Conservation (phyloP, 2,888 invertebrate genomes). For the Sarcophaga caerulescens region DNA sequence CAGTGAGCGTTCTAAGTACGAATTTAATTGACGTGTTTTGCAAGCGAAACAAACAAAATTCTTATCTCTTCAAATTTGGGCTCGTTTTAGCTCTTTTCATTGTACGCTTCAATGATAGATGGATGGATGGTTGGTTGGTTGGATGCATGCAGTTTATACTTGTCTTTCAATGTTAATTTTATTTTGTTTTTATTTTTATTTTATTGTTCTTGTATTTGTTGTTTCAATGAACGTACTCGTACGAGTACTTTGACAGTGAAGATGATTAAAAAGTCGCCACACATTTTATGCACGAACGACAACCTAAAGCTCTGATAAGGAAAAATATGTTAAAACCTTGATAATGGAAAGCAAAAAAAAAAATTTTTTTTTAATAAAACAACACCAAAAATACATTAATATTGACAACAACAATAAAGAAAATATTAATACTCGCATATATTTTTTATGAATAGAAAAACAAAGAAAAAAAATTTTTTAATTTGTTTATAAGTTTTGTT, state of each 20-base stretch:
- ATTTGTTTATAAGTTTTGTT: background rate
- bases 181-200: background rate
- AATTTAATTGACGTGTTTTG: no score
- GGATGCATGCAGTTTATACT: no score
- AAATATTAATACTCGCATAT: background rate
- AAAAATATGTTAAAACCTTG: constrained; percentile 46
- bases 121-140: no score
- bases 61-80: background rate
- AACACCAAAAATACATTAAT: no score
- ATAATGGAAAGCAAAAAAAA: constrained; percentile 49
- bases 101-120: background rate
- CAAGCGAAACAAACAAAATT: background rate
- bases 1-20: no score
- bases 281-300: constrained; percentile 13
- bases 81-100: background rate
- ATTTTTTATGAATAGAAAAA: background rate
- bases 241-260: constrained; percentile 11
- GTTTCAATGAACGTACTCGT: background rate
- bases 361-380: no score
- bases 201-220: background rate
- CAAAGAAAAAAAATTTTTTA: background rate
- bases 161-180: background rate
- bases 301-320: constrained; percentile 49
- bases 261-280: constrained; percentile 47
- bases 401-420: background rate